A percentile compares a stretch with the other conserved stretches of the same genome.
phyloP scores from a whole-genome alignment of 1,140 invertebrate genomes.

The Pseudomyrmex cubaensis region DNA sequence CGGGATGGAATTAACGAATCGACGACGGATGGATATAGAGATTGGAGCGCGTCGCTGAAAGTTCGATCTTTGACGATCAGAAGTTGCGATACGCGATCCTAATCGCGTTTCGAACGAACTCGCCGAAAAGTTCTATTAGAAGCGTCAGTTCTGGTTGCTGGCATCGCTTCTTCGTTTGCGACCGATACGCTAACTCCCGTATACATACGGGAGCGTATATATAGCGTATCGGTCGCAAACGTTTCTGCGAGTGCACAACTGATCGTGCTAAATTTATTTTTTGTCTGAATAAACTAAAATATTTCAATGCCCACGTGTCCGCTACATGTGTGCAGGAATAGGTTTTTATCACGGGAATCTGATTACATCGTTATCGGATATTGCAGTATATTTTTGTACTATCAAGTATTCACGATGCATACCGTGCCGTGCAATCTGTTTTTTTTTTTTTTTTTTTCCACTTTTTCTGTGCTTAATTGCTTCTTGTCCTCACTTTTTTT shows the following conservation, averaged over 20 bases:
- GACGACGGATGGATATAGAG: constrained; percentile 14
- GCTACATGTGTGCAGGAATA: neutral
- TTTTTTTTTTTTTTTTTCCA: neutral
- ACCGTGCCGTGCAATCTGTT: neutral
- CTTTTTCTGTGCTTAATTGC: too few species aligned
- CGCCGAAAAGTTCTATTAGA: constrained; percentile 40
- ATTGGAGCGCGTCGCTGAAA: constrained; percentile 38
- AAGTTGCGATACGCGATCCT: constrained; percentile 52
- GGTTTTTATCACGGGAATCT: constrained; percentile 15
- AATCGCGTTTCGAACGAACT: constrained; percentile 49
- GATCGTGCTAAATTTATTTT: constrained; percentile 32
- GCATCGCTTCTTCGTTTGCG: constrained; percentile 10
- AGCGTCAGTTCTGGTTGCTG: neutral
- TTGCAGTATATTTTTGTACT: constrained; percentile 22
- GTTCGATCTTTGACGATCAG: constrained; percentile 55
- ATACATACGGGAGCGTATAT: neutral
- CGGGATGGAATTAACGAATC: constrained; percentile 56
- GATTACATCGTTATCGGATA: constrained; percentile 35
- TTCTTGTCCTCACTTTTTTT: too few species aligned
- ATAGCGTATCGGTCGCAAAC: too few species aligned
- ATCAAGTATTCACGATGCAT: constrained; percentile 9
- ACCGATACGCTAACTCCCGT: neutral
- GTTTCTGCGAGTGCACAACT: constrained; percentile 17
- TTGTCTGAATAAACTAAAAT: constrained; percentile 40
- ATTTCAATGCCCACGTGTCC: neutral